phyloP scores from a whole-genome alignment of 2,888 invertebrate genomes.

The Harmothoe impar region DNA sequence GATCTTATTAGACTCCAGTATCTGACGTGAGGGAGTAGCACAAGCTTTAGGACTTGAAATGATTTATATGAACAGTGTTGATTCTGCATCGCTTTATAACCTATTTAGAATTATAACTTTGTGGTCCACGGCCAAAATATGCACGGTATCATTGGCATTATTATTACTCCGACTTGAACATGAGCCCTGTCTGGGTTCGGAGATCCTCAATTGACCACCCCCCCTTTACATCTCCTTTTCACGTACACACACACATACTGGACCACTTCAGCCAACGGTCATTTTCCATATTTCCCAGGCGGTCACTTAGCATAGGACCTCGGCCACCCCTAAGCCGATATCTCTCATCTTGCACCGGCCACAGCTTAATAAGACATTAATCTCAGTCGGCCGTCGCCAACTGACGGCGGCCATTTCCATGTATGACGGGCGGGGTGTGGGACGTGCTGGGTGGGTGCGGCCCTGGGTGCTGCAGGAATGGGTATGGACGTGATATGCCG shows the following conservation, averaged over 20 bases:
- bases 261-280: not conserved
- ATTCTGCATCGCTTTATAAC: too few species aligned
- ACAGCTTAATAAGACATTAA: conserved; percentile 50
- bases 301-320: conserved; percentile 40
- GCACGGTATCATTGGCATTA: too few species aligned
- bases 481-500: too few species aligned
- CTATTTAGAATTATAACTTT: too few species aligned
- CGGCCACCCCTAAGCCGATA: not conserved
- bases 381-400: conserved; percentile 24
- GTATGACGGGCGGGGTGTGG: conserved; percentile 6
- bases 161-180: not conserved
- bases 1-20: too few species aligned
- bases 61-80: too few species aligned
- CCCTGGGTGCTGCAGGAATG: not conserved
- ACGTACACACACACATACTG: not conserved
- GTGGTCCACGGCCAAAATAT: too few species aligned
- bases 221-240: not conserved
- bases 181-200: not conserved
- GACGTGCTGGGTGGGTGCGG: not conserved
- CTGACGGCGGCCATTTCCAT: conserved; percentile 25
- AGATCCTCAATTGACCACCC: not conserved
- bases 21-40: too few species aligned
- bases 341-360: not conserved
- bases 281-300: conserved; percentile 34
- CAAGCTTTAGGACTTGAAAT: too few species aligned